Base-by-base conservation (phyloP, 1,140 invertebrate genomes). In the Cataglyphis hispanica region DNA sequence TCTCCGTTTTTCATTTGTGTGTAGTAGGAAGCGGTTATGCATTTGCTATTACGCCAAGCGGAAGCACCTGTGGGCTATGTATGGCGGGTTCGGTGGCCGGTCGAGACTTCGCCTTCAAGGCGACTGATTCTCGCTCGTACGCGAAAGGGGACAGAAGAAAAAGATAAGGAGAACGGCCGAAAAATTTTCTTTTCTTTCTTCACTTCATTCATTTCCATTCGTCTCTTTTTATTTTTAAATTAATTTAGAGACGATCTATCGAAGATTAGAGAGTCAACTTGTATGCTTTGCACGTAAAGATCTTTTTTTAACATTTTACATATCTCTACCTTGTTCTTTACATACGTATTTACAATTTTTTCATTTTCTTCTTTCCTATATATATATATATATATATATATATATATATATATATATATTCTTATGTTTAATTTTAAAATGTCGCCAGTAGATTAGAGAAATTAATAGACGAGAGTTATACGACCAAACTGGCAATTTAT, bases 21-120 rank as follows among this genome's bases (percentile, higher is more conserved):
- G 70, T 37, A 81, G 75, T 87, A 92, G 91, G 91, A 92, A 91
- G 91, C 88, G 87, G 90, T 93, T 92, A 92, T 91, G 91, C 86
- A 50, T 87, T 85, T 64, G 87, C 86, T 90, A 91, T 92, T 92
- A 92, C 91, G 90, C 90, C 86, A 89, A 88, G 87, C 91, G 92
- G 92, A 93, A 93, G 92, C 89, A 92, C 91, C 75, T 87, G 86
- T 60, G 89, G 86, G 81, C 77, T 69, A 46, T 53, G 91, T 92
- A 91, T 61, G 90, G 90, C 53, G 92, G 80, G 92, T 93, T 93
- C 92, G 92, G 90, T 93, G 92, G 87, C 92, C 92, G 89, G 88
- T 89, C 88, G 88, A 89, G 87, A 83, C 75, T 87, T 89, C 75
- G 84, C 72, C 72, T 74, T 87, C 86, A 43, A 72, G 64, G 72